Base-by-base conservation (phyloP, 2,113 vertebrate species). In the Cnemophilus loriae region DNA sequence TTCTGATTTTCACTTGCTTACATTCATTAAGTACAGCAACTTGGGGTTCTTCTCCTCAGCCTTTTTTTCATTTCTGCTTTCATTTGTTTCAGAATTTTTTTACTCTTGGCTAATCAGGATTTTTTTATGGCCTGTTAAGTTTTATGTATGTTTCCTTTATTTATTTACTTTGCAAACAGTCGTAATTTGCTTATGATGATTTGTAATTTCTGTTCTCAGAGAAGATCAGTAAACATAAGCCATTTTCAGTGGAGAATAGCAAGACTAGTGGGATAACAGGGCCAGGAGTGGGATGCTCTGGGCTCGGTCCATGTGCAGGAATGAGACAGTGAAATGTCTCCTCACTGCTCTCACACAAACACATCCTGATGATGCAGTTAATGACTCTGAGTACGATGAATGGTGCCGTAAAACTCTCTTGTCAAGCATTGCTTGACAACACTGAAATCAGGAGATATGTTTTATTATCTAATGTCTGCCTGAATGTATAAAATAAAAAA, bases 391-490 rank as follows among this genome's bases (percentile, higher is more conserved):
- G 3, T 23, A 20, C 87, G 86, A 90, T 91, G 77, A 74, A 68
- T 35, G 78, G 35, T 76, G 79, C 89, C 23, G 9, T 93, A 65
- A 84, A 95, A 16, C 41, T 30, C 81, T 75, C 56, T 87, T 42
- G 64, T 73, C 55, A 55, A 42, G 37, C 56, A 94, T 59, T 59
- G 65, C 56, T 93, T 68, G 74, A 75, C 90, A 71, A 8, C 53
- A 7, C 56, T 86, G 75, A 60, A 91, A 91, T 74, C 5, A 74
- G 49, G 41, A 79, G 42, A 23, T 84, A 9, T 1, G 5, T 46
- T 90, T 94, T 91, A 70, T 67, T 96, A 39, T 67, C 44, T 73
- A 46, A 39, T 68, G 73, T 71, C 84, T 93, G 70, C 47, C 61
- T 70, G n/a, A 61, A 67, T n/a, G 15, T 69, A 21, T 44, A 21